Conservation (phyloP, 1,140 invertebrate genomes). For the Drosophila willistoni region DNA sequence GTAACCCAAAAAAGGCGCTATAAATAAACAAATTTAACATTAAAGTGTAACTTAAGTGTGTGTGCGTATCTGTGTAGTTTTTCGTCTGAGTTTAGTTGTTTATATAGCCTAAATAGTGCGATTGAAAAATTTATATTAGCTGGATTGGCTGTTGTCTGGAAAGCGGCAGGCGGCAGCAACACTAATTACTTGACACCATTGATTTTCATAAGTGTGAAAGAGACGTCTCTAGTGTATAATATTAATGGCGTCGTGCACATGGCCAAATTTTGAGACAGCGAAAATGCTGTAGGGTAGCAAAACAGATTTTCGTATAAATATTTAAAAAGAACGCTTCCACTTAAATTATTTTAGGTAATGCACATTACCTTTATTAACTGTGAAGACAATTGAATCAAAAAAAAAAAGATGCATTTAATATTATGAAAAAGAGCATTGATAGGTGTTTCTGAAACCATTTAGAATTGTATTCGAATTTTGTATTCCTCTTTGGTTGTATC, state of each 20-base stretch:
- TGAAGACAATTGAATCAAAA: neutral
- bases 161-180: constrained; percentile 35
- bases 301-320: constrained; percentile 27
- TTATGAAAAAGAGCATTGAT: neutral
- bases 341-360: neutral
- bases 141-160: constrained; percentile 59
- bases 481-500: constrained; percentile 64
- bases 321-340: constrained; percentile 17
- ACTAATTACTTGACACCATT: constrained; percentile 55
- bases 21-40: constrained; percentile 23
- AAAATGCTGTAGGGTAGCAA: neutral
- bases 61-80: constrained; percentile 32
- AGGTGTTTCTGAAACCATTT: constrained; percentile 46
- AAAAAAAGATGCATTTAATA: constrained; percentile 2
- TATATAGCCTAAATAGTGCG: constrained; percentile 40
- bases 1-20: constrained; percentile 39
- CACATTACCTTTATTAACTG: neutral
- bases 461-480: constrained; percentile 77
- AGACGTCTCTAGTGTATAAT: constrained; percentile 57
- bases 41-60: constrained; percentile 40
- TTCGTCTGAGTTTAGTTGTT: neutral
- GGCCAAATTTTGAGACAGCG: constrained; percentile 49
- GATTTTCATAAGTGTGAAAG: constrained; percentile 71
- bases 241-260: constrained; percentile 80
- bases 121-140: constrained; percentile 70